A percentile compares a stretch with the other conserved stretches of the same genome.
phyloP scores from a whole-genome alignment of 2,888 invertebrate species.

The Sympetrum striolatum region DNA sequence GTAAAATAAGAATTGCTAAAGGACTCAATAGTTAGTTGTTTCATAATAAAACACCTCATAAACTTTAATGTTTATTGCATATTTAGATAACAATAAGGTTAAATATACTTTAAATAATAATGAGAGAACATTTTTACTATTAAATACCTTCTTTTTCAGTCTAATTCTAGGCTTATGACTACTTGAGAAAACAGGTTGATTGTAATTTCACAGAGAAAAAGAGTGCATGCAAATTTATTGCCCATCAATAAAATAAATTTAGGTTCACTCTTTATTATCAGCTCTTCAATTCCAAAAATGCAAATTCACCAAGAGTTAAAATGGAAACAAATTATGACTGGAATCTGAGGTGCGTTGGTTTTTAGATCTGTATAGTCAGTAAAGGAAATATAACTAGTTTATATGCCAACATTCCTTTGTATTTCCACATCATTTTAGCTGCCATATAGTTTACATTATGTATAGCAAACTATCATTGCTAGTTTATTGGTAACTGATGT shows the following conservation, averaged over 20 bases:
- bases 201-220: constrained; percentile 41
- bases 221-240: constrained; percentile 39
- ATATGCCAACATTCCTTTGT: neutral
- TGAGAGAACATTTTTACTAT: constrained; percentile 29
- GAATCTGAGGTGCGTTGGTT: neutral
- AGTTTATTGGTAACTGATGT: neutral
- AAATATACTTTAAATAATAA: constrained; percentile 42
- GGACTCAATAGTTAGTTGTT: neutral
- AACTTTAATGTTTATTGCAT: constrained; percentile 41
- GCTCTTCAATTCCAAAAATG: constrained; percentile 3
- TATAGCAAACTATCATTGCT: neutral
- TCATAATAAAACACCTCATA: neutral
- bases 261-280: neutral
- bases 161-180: constrained; percentile 18
- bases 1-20: too few species aligned
- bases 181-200: constrained; percentile 26
- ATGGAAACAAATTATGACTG: neutral
- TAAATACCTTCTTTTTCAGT: constrained; percentile 20
- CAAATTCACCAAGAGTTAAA: neutral
- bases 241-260: constrained; percentile 6
- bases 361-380: neutral
- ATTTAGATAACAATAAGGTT: constrained; percentile 43
- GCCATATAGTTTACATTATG: neutral
- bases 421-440: neutral
- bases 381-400: neutral